phyloP scores from a whole-genome alignment of 2,113 vertebrate species.

The Cromileptes altivelis region DNA sequence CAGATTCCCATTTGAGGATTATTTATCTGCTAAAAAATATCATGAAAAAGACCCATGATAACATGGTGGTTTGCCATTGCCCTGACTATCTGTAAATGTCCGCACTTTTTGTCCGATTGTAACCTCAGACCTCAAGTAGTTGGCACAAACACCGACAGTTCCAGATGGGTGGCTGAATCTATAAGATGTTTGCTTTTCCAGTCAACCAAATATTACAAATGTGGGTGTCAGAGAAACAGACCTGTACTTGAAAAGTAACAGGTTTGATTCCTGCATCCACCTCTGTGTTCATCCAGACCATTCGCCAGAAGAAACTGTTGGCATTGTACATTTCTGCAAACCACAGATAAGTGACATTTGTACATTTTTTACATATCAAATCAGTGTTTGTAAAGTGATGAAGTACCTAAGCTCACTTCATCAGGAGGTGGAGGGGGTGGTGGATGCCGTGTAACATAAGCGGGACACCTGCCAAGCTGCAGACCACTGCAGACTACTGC shows the following conservation, averaged over 20 bases:
- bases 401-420: no score
- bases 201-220: not conserved
- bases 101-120: not conserved
- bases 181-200: not conserved
- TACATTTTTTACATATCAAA: no score
- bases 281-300: not conserved
- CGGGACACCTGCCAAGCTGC: no score
- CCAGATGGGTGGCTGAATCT: not conserved
- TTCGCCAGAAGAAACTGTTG: no score
- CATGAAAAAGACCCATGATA: conserved; percentile 36
- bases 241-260: not conserved
- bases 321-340: no score
- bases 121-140: not conserved
- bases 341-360: no score
- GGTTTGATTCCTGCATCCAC: not conserved
- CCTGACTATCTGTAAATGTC: conserved; percentile 1
- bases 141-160: not conserved
- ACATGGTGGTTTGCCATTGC: not conserved
- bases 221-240: not conserved
- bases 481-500: no score
- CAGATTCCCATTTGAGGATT: conserved; percentile 69
- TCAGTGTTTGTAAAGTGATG: no score
- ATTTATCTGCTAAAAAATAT: conserved; percentile 63
- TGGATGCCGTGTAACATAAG: no score
- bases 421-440: no score